Base-by-base conservation (phyloP, 2,797 vertebrate species). In the Acrossocheilus wenchowensis region DNA sequence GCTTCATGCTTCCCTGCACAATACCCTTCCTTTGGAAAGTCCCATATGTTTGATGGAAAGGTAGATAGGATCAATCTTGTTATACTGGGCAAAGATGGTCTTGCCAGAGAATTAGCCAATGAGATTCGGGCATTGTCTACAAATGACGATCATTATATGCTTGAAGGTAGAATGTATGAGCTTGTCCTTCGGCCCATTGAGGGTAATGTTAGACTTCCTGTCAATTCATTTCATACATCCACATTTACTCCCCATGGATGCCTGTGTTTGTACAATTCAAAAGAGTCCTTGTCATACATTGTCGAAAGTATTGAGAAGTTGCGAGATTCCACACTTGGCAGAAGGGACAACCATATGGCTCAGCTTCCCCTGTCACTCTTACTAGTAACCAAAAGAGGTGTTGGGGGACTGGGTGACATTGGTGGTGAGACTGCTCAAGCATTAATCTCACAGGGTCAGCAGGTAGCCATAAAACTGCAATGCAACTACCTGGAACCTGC, bases 201-300 rank as follows among this genome's bases (percentile, higher is more conserved):
- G 89, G 97, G 97, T 48, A 97, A 97, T 1, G 96, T 97, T 0
- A 93, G 96, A 26, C 95, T 97, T 84, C 97, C 96, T 1, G 97
- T 97, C 60, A 97, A 97, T 92, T 94, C 96, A 50, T 97, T 97
- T 90, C 96, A 97, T 43, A 97, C 97, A 0, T 93, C 96, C 0
- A 97, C 96, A 0, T 97, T 97, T 81, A 94, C 95, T 2, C 97
- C 97, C 0, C 97, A 97, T 0, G 97, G 96, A 23, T 97, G 97
- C 81, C 95, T 97, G 88, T 97, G 96, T 91, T 95, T 97, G 73
- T 97, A 97, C 90, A 97, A 97, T 91, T 97, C 97, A 5, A 97
- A 97, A 93, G 97, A 97, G 50, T 97, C 97, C 0, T 78, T 97
- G 9, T 96, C 96, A 36, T 97, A 97, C 0, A 95, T 97, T 54